Conservation (phyloP, 2,797 vertebrate species). For the Fringilla coelebs region DNA sequence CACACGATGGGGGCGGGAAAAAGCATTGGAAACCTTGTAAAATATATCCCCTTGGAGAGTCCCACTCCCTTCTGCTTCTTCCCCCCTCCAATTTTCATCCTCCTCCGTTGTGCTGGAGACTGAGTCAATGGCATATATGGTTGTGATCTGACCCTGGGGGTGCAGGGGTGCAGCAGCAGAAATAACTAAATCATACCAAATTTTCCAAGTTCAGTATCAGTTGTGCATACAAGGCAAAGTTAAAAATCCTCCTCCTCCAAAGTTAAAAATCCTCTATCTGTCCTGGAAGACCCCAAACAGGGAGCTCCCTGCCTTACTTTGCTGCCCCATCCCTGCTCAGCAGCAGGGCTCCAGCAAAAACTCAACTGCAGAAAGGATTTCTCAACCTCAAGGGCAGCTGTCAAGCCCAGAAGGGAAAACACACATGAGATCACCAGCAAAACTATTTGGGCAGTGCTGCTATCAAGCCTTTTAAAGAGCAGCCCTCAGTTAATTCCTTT, state of each 20-base stretch:
- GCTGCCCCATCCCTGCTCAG: neutral
- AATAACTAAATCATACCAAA: neutral
- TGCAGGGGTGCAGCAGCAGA: neutral
- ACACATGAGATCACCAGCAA: neutral
- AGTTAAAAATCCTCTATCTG: neutral
- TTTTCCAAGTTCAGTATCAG: neutral
- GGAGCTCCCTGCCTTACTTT: neutral
- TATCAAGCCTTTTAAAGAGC: neutral
- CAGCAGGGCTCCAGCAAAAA: neutral
- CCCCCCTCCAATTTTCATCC: neutral
- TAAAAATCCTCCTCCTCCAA: neutral
- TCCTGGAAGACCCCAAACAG: neutral
- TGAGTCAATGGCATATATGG: constrained; percentile 22
- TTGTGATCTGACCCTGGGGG: neutral
- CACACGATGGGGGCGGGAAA: neutral
- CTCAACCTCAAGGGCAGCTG: neutral
- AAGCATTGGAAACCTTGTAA: neutral
- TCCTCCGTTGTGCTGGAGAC: neutral
- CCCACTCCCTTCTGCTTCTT: neutral
- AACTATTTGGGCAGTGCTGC: neutral
- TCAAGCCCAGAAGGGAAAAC: neutral
- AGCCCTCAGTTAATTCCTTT: constrained; percentile 1
- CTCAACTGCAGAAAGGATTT: neutral
- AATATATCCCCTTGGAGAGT: neutral
- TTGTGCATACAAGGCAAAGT: constrained; percentile 43